These are phyloP conservation scores for Platycheirus albimanus DNA, from an alignment of 2,888 invertebrate species.

Conservation along the genomic window DNA sequence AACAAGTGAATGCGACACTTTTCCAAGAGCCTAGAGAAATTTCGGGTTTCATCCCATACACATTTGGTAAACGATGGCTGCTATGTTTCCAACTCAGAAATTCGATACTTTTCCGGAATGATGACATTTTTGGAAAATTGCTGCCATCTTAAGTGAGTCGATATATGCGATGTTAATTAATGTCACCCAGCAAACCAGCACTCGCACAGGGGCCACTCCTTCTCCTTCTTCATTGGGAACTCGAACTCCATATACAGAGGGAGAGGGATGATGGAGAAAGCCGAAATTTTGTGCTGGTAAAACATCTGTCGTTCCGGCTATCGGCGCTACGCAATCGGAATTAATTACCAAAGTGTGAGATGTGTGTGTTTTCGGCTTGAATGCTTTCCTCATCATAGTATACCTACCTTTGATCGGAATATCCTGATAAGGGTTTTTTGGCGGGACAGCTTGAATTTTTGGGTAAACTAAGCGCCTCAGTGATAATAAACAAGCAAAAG, in stretches of 20 bases:
- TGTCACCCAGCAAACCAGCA: constrained; percentile 42
- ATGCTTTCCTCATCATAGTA: background rate
- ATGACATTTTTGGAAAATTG: constrained; percentile 40
- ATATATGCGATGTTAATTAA: constrained; percentile 66
- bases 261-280: background rate
- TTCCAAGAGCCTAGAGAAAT: constrained; percentile 1
- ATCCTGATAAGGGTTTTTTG: constrained; percentile 38
- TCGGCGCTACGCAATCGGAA: constrained; percentile 70
- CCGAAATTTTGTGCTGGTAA: constrained; percentile 11
- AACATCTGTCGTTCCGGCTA: constrained; percentile 63
- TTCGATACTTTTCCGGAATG: constrained; percentile 66
- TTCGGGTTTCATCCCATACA: constrained; percentile 9
- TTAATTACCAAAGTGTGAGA: constrained; percentile 70
- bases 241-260: background rate
- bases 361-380: constrained; percentile 36
- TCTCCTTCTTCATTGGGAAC: background rate
- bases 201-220: constrained; percentile 15
- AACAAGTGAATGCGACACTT: constrained; percentile 68
- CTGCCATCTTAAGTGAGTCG: constrained; percentile 46
- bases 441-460: constrained; percentile 41
- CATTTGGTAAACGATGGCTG: constrained; percentile 15
- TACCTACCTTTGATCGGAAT: constrained; percentile 44
- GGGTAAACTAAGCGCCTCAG: constrained; percentile 34
- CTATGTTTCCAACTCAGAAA: constrained; percentile 39
- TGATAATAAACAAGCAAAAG: constrained; percentile 25